Base-by-base conservation (phyloP, 2,888 invertebrate species). In the Caprella mutica region DNA sequence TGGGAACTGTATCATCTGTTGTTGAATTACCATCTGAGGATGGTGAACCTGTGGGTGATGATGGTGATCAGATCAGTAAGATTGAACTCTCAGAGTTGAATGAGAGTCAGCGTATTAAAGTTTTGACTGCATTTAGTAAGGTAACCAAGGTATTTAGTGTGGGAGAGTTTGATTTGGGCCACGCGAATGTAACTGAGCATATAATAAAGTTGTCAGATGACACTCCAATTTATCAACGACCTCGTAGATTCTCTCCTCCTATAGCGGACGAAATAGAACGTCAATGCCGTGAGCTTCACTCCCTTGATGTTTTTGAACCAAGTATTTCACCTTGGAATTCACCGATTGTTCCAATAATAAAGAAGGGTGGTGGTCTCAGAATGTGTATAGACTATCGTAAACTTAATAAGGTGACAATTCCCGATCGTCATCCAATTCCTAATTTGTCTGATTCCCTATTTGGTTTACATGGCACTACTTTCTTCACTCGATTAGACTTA, bases 131-230 rank as follows among this genome's bases (percentile, higher is more conserved):
- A n/a, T n/a, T n/a, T n/a, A n/a, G n/a, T n/a, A n/a, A n/a, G n/a
- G n/a, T n/a, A n/a, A n/a, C n/a, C n/a, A n/a, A n/a, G n/a, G 51
- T 51, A 3, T 51, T 51, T 6, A 51, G 51, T 30, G 9, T n/a
- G 12, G 51, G 51, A 30, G 51, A 51, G 14, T 4, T 23, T 14
- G 51, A 51, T 3, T 17, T 30, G 6, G 51, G 33, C 3, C 30
- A 14, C 17, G 51, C 51, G 3, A n/a, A 17, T 17, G 30, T 51
- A 14, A 21, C 30, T 9, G n/a, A 29, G 12, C 35, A 33, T 27
- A 1, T 9, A 6, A 51, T 51, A 3, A 29, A 19, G 23, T 19
- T 51, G 14, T n/a, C 33, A 3, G 30, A 51, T 21, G 30, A 30
- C 2, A 51, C 29, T n/a, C 30, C 29, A n/a, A 30, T 51, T 51